phyloP scores from a whole-genome alignment of 1,140 invertebrate species.

The Holcopasites calliopsidis region DNA sequence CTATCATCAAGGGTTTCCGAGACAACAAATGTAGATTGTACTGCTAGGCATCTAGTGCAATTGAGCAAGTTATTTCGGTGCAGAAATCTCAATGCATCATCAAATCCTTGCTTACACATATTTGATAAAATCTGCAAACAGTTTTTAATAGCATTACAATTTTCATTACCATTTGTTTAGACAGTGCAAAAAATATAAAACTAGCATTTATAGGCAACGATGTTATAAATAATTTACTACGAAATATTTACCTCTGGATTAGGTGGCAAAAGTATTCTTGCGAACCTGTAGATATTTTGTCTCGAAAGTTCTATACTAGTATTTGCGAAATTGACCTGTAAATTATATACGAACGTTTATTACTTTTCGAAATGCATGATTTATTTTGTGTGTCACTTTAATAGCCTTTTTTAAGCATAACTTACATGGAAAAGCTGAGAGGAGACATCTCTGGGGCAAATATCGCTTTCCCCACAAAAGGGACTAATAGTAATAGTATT shows the following conservation, averaged over 20 bases:
- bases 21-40: constrained; percentile 90
- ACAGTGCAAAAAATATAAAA: too few species aligned
- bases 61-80: constrained; percentile 94
- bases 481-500: constrained; percentile 98
- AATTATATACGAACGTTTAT: constrained; percentile 38
- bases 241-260: constrained; percentile 87
- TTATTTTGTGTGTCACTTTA: too few species aligned
- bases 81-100: constrained; percentile 95
- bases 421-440: constrained; percentile 91
- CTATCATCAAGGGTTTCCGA: constrained; percentile 85
- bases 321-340: constrained; percentile 93
- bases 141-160: constrained; percentile 1
- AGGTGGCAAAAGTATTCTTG: constrained; percentile 95
- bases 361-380: neutral
- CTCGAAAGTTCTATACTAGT: constrained; percentile 96
- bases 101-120: constrained; percentile 99
- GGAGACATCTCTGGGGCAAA: constrained; percentile 95
- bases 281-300: constrained; percentile 95
- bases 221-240: constrained; percentile 19
- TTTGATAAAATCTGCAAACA: constrained; percentile 85
- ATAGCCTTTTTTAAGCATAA: constrained; percentile 56
- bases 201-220: neutral
- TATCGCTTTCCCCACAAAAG: constrained; percentile 98
- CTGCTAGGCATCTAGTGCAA: constrained; percentile 90
- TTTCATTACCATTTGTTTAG: neutral